A percentile compares a stretch with the other conserved stretches of the same genome.
Evolutionary conservation across 1,140 invertebrate genomes (phyloP).

Genomic region (Aphaenogaster floridana): DNA sequence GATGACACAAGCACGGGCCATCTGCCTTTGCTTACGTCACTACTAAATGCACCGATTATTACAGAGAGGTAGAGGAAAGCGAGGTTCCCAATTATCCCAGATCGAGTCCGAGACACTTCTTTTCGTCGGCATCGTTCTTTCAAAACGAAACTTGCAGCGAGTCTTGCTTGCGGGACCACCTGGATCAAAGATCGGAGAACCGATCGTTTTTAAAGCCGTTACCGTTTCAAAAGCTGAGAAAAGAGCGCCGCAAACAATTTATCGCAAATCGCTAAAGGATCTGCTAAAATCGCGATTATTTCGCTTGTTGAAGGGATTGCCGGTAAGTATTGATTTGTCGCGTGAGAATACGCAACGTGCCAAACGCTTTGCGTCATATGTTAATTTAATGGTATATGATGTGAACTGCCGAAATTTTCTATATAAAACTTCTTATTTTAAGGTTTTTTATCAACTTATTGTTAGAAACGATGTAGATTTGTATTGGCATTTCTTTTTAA

Average conservation of each 20-base stretch:
- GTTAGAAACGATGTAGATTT: neutral
- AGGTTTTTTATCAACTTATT: neutral
- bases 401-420: neutral
- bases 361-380: neutral
- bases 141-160: conserved; percentile 29
- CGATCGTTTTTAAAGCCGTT: neutral
- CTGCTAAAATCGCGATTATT: neutral
- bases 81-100: conserved; percentile 69
- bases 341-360: neutral
- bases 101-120: conserved; percentile 54
- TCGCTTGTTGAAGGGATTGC: neutral
- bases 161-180: neutral
- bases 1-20: conserved; percentile 59
- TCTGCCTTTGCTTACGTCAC: conserved; percentile 76
- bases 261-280: neutral
- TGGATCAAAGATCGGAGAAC: conserved; percentile 27
- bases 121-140: conserved; percentile 31
- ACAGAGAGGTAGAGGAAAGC: conserved; percentile 73
- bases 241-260: neutral
- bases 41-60: conserved; percentile 75
- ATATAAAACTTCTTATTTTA: conserved; percentile 28
- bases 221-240: neutral
- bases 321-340: neutral
- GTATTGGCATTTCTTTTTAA: neutral
- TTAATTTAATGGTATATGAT: conserved; percentile 15